Base-by-base conservation (phyloP, 2,113 vertebrate species). In the Polypterus senegalus region DNA sequence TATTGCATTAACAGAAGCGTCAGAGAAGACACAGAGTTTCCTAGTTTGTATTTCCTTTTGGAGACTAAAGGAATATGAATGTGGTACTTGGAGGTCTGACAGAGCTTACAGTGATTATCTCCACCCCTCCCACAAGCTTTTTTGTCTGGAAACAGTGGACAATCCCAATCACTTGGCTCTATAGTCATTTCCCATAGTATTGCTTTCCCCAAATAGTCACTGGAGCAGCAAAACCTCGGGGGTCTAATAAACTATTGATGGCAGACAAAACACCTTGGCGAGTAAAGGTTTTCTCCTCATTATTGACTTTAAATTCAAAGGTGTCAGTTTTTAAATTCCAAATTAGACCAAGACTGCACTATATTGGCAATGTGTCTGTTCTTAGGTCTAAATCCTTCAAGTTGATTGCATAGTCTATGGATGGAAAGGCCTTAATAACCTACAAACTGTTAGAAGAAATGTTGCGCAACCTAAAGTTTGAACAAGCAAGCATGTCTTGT, bases 11-110 rank as follows among this genome's bases (percentile, higher is more conserved):
- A 51, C 1, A 0, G 64, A 76, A 7, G 68, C 1, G 49, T 76
- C 67, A 48, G 58, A 66, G n/a, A 74, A 77, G 0, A 70, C 4
- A 54, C 54, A 65, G 1, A 77, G 11, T 10, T 73, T 65, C 1
- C 59, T 67, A 0, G 3, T 58, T 0, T 57, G 63, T 0, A 68
- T 64, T 64, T 54, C 49, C 6, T 64, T 1, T 6, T 60, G n/a
- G 7, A 65, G 56, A 5, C 60, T 46, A 0, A 6, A n/a, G 3
- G 54, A 10, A 0, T 71, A 70, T 5, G 49, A 4, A 4, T n/a
- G 43, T 4, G 27, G 27, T 1, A 27, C 27, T 27, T 27, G 27
- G 27, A 27, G 47, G 0, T 43, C 4, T 5, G 11, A 3, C 3
- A 73, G 62, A 49, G 4, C 43, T 10, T 6, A 9, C 2, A 70